Percentiles rank a stretch among this genome's conserved stretches.
Conservation (phyloP, 2,888 invertebrate genomes). For the Leptothorax acervorum region DNA sequence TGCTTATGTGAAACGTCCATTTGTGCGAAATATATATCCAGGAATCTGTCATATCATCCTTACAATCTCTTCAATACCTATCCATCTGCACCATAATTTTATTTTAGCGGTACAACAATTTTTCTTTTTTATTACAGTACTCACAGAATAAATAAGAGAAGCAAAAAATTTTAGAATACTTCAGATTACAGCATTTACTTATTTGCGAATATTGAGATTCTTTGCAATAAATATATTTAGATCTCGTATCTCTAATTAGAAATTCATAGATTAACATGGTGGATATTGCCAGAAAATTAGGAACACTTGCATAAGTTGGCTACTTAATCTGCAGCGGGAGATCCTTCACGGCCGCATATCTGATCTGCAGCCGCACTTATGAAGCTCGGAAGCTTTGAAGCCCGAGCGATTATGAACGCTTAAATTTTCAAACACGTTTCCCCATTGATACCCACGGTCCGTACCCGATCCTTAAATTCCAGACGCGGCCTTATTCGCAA, state of each 20-base stretch:
- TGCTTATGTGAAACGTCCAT: slow-evolving; percentile 1
- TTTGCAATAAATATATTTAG: background rate
- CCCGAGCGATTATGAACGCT: slow-evolving; percentile 26
- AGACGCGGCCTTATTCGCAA: slow-evolving; percentile 36
- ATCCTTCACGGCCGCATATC: background rate
- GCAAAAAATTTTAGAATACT: no score
- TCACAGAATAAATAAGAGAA: background rate
- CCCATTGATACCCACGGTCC: slow-evolving; percentile 24
- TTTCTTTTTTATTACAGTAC: background rate
- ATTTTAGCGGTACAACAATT: background rate
- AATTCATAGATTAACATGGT: background rate
- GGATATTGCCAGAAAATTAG: slow-evolving; percentile 12
- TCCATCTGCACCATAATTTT: background rate
- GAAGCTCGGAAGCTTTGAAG: background rate
- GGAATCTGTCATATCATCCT: background rate
- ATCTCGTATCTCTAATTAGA: background rate
- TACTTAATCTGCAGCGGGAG: background rate
- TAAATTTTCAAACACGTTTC: slow-evolving; percentile 37
- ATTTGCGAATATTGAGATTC: background rate
- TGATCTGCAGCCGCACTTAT: slow-evolving; percentile 16
- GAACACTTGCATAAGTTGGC: background rate
- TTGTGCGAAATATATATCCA: background rate
- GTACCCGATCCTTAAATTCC: slow-evolving; percentile 37
- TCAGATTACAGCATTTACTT: background rate
- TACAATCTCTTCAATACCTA: background rate